Evolutionary conservation across 2,113 vertebrate genomes (phyloP), one percentile per base, ranked within the genome.

Genomic region (Rhipidura dahli): DNA sequence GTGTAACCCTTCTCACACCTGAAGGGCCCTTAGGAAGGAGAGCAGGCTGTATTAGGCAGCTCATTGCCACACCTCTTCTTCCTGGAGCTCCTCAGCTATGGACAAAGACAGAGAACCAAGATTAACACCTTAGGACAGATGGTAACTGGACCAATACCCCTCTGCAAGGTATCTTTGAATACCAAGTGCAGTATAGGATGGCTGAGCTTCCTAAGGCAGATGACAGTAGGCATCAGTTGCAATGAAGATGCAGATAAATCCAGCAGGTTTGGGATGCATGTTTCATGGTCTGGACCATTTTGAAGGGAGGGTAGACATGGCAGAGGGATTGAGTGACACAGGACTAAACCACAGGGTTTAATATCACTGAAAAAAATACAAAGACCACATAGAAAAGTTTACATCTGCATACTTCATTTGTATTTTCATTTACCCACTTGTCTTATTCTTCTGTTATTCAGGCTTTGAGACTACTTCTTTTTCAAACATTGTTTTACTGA

Each of bases 231-330:
- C 1, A 1, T 15, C 40, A 57, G 9, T 16, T 51, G 5, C 10
- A 49, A 15, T 37, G 50, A 83, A 88, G 15, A 6, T 28, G 42
- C 8, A n/a, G 31, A 27, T 35, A 54, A 68, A 31, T 37, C 6
- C 53, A 21, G 30, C 5, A 2, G 2, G 1, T 54, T 75, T 28
- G 3, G 13, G 18, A 42, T 19, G 30, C 3, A 4, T 6, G 2
- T 73, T 75, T 68, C n/a, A 60, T 13, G 9, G 53, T 17, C 19
- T 75, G 11, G 5, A 20, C 24, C 6, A 26, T 19, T 49, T 26
- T 27, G 26, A 68, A 72, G 23, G 26, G 11, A n/a, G 7, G 7
- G 3, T 10, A 50, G 26, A 37, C 2, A 1, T 23, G 5, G 4
- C 22, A 63, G 59, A 28, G 6, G 4, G 18, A 37, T 16, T 86